Evolutionary conservation across 2,797 vertebrate species (phyloP).

Genomic region (Diglossa cyanea): DNA sequence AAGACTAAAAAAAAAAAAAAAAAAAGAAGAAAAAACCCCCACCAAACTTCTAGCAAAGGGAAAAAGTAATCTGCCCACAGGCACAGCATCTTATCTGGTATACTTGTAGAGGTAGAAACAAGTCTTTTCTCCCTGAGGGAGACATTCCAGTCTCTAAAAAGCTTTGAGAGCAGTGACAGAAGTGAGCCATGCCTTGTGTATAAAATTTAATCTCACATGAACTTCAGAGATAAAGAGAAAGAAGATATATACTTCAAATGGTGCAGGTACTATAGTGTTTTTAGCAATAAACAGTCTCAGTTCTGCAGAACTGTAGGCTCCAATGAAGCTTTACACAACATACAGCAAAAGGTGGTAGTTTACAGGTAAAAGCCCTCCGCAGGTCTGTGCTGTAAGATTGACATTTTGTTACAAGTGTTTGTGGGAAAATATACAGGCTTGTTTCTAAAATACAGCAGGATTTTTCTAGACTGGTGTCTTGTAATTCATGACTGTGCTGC

Average conservation of each 20-base stretch:
- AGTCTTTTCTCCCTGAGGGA: neutral
- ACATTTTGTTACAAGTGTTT: neutral
- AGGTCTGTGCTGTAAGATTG: neutral
- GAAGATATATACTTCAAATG: neutral
- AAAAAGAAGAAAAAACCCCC: neutral
- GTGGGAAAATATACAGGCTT: neutral
- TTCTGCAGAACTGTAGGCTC: neutral
- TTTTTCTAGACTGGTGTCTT: neutral
- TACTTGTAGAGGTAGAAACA: neutral
- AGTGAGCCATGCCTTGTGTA: neutral
- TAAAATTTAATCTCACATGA: neutral
- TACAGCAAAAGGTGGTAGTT: neutral
- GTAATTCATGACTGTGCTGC: neutral
- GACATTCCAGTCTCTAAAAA: neutral
- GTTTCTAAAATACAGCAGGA: neutral
- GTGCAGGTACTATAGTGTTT: fast-evolving
- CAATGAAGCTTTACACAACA: neutral
- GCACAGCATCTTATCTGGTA: neutral
- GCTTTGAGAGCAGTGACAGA: neutral
- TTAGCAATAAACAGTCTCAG: neutral
- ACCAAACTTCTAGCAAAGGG: neutral
- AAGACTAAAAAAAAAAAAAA: neutral
- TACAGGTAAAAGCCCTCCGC: neutral
- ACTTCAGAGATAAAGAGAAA: neutral
- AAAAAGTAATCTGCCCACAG: neutral